A percentile compares a stretch with the other conserved stretches of the same genome.
Conservation (phyloP, 2,888 invertebrate species). For the Eristalinus sepulchralis region DNA sequence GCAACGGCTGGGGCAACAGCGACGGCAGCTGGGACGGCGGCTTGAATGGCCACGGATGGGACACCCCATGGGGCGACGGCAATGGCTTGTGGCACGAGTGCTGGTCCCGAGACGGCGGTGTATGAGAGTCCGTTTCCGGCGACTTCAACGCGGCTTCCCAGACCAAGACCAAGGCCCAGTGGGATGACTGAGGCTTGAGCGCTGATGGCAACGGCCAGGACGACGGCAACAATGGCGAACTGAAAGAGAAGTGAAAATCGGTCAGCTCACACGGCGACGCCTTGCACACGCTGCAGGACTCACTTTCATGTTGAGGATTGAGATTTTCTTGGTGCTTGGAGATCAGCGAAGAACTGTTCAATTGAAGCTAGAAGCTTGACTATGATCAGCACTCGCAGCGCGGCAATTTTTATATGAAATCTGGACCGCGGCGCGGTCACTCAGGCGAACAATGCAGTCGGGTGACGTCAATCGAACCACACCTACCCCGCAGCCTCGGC, state of each 20-base stretch:
- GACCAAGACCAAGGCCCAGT: constrained; percentile 54
- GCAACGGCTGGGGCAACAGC: constrained; percentile 54
- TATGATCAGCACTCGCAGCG: constrained; percentile 54
- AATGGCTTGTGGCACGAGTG: constrained; percentile 47
- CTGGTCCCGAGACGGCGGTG: constrained; percentile 69
- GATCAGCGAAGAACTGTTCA: constrained; percentile 71
- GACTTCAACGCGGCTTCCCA: constrained; percentile 55
- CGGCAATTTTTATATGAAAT: constrained; percentile 64
- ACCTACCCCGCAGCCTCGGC: constrained; percentile 35
- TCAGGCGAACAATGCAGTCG: constrained; percentile 48
- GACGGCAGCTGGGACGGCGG: constrained; percentile 45
- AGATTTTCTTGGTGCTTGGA: constrained; percentile 62
- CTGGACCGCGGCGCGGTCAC: constrained; percentile 23
- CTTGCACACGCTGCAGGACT: constrained; percentile 13
- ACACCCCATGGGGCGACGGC: constrained; percentile 42
- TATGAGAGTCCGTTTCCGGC: constrained; percentile 68
- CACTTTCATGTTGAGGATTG: constrained; percentile 64
- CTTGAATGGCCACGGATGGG: constrained; percentile 54
- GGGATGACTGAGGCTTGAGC: constrained; percentile 65
- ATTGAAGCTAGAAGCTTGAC: constrained; percentile 69
- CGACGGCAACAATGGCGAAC: constrained; percentile 63
- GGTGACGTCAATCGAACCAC: constrained; percentile 39
- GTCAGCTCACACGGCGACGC: not conserved
- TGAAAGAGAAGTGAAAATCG: constrained; percentile 4
- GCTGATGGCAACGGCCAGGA: constrained; percentile 70